Evolutionary conservation across 2,113 vertebrate genomes (phyloP), one percentile per base, ranked within the genome.

Genomic region (Balaeniceps rex): DNA sequence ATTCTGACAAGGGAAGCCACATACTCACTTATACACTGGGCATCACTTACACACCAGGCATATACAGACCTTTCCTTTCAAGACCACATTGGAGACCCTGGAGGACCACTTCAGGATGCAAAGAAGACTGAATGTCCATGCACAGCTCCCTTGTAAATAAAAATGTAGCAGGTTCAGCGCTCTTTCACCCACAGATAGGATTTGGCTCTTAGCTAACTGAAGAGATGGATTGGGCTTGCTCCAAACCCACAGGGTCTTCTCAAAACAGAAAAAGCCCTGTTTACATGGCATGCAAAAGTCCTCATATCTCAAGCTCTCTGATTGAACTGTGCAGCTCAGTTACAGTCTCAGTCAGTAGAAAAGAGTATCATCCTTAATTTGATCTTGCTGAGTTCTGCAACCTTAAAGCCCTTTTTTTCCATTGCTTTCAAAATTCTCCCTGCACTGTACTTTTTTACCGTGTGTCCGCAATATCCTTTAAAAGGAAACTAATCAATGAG

Each of bases 141-240:
- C 25, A 51, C 6, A 64, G 9, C 14, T 82, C 28, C 38, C 38
- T 47, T 58, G 51, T 19, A 80, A 49, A 70, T 18, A 58, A 4
- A 72, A 55, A 79, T 10, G 10, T 28, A 57, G 9, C 19, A 46
- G 7, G 5, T 63, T 93, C 78, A 79, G 25, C 0, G 0, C 2
- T 75, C 11, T 75, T 94, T 72, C 49, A 77, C 23, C 4, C 8
- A 14, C 16, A 44, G 54, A 6, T 12, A n/a, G 17, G 11, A 46
- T 72, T 51, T 90, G 22, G 5, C 34, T 83, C 31, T 38, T 46
- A 63, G 14, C 7, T n/a, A 49, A 31, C 38, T n/a, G 19, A 79
- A 69, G 28, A 92, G 29, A 36, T 1, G 2, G 11, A 42, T 0
- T 42, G 5, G 29, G 21, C 7, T 76, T 79, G 10, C 14, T 89